A percentile compares a stretch with the other conserved stretches of the same genome.
These are phyloP conservation scores for Phyllotreta striolata DNA, from an alignment of 2,888 invertebrate genomes.

Conservation along the genomic window DNA sequence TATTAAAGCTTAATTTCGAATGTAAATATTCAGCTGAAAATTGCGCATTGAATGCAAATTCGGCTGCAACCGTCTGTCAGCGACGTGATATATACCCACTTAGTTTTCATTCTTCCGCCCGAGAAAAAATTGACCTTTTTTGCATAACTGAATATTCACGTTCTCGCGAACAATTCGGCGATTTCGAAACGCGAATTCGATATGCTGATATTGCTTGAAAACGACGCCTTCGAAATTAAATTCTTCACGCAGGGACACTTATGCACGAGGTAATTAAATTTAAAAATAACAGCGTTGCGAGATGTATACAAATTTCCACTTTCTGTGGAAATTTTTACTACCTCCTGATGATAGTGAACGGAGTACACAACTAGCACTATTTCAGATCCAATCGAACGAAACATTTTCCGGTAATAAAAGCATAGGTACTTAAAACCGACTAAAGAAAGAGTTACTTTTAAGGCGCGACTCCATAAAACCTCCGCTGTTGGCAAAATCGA, in stretches of 20 bases:
- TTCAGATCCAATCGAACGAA: too few species aligned
- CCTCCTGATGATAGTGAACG: too few species aligned
- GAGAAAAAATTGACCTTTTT: slow-evolving; percentile 30
- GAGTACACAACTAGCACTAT: too few species aligned
- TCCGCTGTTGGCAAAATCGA: too few species aligned
- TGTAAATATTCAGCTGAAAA: slow-evolving; percentile 36
- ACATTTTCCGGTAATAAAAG: too few species aligned
- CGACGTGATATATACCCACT: slow-evolving; percentile 35
- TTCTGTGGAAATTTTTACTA: too few species aligned
- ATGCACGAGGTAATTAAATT: not conserved
- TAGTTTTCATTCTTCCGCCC: slow-evolving; percentile 30
- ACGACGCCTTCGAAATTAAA: slow-evolving; percentile 22
- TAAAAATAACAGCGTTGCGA: too few species aligned
- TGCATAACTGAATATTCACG: slow-evolving; percentile 27
- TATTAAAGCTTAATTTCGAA: slow-evolving; percentile 32
- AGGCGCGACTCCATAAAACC: too few species aligned
- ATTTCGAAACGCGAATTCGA: slow-evolving; percentile 20
- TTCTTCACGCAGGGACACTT: not conserved
- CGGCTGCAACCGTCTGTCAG: slow-evolving; percentile 36
- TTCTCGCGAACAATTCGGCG: slow-evolving; percentile 21
- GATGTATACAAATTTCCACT: too few species aligned
- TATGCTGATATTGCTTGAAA: not conserved
- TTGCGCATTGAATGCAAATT: slow-evolving; percentile 38
- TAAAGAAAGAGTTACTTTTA: too few species aligned
- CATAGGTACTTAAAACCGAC: too few species aligned